Base-by-base conservation (phyloP, 2,888 invertebrate species). In the Sesia bembeciformis region DNA sequence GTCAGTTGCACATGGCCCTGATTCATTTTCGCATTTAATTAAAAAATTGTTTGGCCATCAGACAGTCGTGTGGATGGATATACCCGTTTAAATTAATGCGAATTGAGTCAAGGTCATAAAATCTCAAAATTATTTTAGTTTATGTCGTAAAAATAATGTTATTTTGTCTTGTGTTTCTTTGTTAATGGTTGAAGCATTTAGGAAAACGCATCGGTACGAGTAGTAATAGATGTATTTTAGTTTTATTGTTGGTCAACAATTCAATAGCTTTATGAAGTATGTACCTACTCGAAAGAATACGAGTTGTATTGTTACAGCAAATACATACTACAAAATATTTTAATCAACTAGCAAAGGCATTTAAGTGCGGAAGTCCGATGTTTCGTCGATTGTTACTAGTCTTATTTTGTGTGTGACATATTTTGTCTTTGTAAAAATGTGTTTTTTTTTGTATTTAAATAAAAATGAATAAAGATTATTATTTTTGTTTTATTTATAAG, bases 21-120 rank as follows among this genome's bases (percentile, higher is more conserved):
- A 69, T 76, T 68, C 68, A 70, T 74, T 73, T 69, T 73, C 68
- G 72, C 70, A 72, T 78, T 77, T 74, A 72, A 72, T 66, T 68
- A 65, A 52, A 54, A 46, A 5, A 46, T 7, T 46, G 46, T 23
- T 46, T 0, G 23, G 46, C n/a, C 46, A 46, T 46, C 46, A n/a
- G 8, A 23, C 23, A 1, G 23, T 23, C 23, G 23, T 23, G 23
- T 23, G 1, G 23, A 23, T 23, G 1, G 23, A 23, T 23, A 23
- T 23, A 23, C 23, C 23, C 23, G 2, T 23, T 23, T 23, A 23
- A 23, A 23, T 23, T 23, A 23, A 23, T 23, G 23, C 23, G 23
- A 23, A 23, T 23, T 23, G 2, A 23, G 23, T 23, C 23, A 23
- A 1, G 23, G 23, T 23, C 23, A 23, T 23, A 23, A 23, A 23